phyloP scores from a whole-genome alignment of 2,888 invertebrate genomes.

The Onchidella celtica region DNA sequence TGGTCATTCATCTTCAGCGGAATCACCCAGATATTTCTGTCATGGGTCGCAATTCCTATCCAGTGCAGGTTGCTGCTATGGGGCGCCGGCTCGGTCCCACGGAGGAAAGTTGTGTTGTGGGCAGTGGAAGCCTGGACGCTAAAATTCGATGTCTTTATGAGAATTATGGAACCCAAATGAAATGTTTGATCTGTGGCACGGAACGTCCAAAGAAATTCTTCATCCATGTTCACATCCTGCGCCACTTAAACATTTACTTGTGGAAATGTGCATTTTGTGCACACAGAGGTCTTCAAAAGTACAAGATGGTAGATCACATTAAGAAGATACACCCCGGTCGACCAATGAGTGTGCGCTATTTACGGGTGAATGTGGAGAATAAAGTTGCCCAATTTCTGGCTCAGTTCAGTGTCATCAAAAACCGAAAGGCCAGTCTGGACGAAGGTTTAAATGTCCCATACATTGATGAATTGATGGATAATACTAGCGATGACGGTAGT shows the following conservation, averaged over 20 bases:
- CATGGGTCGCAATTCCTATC: slow-evolving; percentile 56
- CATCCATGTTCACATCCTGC: slow-evolving; percentile 69
- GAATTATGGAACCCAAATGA: slow-evolving; percentile 57
- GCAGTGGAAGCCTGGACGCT: slow-evolving; percentile 57
- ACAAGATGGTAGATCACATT: slow-evolving; percentile 59
- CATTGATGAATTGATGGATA: slow-evolving; percentile 4
- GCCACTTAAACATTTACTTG: slow-evolving; percentile 70
- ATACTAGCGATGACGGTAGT: neutral
- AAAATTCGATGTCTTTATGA: slow-evolving; percentile 56
- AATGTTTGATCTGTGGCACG: slow-evolving; percentile 68
- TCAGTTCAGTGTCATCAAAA: slow-evolving; percentile 39
- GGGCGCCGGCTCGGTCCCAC: slow-evolving; percentile 25
- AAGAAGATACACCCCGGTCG: slow-evolving; percentile 56
- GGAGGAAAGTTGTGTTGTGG: slow-evolving; percentile 56
- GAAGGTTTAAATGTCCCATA: neutral
- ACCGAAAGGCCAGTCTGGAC: neutral
- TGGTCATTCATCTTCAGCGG: slow-evolving; percentile 55
- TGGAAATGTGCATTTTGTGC: slow-evolving; percentile 70
- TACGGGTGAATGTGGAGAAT: slow-evolving; percentile 54
- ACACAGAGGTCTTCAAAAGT: slow-evolving; percentile 59
- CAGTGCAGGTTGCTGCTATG: slow-evolving; percentile 49
- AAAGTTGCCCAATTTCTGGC: slow-evolving; percentile 53
- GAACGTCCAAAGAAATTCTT: slow-evolving; percentile 68
- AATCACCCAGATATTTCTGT: slow-evolving; percentile 56
- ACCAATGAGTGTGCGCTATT: slow-evolving; percentile 54